Base-by-base conservation (phyloP, 2,797 vertebrate species). In the Girardinus metallicus region DNA sequence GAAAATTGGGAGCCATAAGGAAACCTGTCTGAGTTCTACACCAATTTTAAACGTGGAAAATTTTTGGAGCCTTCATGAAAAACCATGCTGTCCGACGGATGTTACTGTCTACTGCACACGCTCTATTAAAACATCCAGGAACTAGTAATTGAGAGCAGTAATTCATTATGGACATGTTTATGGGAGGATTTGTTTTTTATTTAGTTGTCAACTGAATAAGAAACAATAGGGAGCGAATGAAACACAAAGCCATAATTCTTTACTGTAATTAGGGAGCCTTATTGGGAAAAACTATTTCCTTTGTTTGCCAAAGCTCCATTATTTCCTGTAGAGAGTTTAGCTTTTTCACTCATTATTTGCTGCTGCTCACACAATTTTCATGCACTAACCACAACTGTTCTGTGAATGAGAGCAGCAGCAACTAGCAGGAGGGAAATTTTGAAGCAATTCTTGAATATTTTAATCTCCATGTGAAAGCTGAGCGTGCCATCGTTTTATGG, bases 151-250 rank as follows among this genome's bases (percentile, higher is more conserved):
- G 26, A 8, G n/a, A 46, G 26, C 41, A 44, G n/a, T 71, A 29
- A 71, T 4, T 46, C n/a, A 71, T 44, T 71, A n/a, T 71, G 43
- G 68, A 71, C 68, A 29, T 71, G 68, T 71, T 71, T 71, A 46
- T 71, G 13, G n/a, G 68, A 44, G 12, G 23, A 44, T 71, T 71
- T 71, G 11, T 26, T 71, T 51, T 70, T 70, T 43, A 70, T 70
- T 70, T 71, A 16, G 26, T 29, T 4, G 12, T 44, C 10, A 71
- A 71, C 26, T 71, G 11, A 66, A 23, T 66, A 43, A 66, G 64
- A 70, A 71, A 71, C 43, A 71, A 71, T 71, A 46, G 43, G 29
- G n/a, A 5, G 26, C 7, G 13, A 46, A 46, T 18, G n/a, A 29
- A 71, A 46, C 2, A 29, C 26, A 29, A 71, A 29, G n/a, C 43